These are phyloP conservation scores for Achroia grisella DNA, from an alignment of 1,140 invertebrate species.

Conservation along the genomic window DNA sequence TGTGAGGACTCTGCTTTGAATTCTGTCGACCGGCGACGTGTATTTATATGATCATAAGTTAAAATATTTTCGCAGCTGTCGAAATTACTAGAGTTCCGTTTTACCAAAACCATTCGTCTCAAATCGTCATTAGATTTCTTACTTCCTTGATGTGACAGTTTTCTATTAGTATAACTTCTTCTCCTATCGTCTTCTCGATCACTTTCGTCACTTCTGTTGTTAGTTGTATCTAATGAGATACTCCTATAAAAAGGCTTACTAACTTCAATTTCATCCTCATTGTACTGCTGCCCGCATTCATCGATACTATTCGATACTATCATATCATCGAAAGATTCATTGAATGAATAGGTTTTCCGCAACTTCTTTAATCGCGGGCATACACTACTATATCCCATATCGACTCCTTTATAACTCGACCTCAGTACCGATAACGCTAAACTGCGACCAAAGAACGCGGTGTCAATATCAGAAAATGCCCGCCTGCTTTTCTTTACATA, in stretches of 20 bases:
- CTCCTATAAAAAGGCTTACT: slow-evolving; percentile 23
- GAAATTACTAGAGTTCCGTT: slow-evolving; percentile 26
- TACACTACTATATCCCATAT: slow-evolving; percentile 25
- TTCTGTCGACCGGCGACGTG: slow-evolving; percentile 17
- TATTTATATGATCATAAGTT: slow-evolving; percentile 6
- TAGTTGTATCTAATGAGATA: slow-evolving; percentile 24
- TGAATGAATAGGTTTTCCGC: slow-evolving; percentile 41
- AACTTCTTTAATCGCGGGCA: slow-evolving; percentile 50
- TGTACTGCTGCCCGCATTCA: background rate
- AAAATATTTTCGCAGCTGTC: slow-evolving; percentile 36
- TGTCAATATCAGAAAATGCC: slow-evolving; percentile 41
- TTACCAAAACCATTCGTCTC: slow-evolving; percentile 38
- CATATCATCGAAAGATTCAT: slow-evolving; percentile 32
- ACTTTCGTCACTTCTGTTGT: slow-evolving; percentile 4
- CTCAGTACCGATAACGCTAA: slow-evolving; percentile 38
- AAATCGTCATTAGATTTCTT: slow-evolving; percentile 26
- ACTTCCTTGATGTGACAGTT: slow-evolving; percentile 23
- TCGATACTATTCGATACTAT: slow-evolving; percentile 20
- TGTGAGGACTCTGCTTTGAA: slow-evolving; percentile 3
- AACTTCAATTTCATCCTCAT: slow-evolving; percentile 13
- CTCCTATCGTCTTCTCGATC: slow-evolving; percentile 14
- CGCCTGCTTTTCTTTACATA: slow-evolving; percentile 51
- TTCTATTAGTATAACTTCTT: slow-evolving; percentile 27
- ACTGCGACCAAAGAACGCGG: slow-evolving; percentile 25
- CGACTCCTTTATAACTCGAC: slow-evolving; percentile 47